These are phyloP conservation scores for Boloria selene DNA, from an alignment of 2,888 invertebrate species.

Conservation along the genomic window DNA sequence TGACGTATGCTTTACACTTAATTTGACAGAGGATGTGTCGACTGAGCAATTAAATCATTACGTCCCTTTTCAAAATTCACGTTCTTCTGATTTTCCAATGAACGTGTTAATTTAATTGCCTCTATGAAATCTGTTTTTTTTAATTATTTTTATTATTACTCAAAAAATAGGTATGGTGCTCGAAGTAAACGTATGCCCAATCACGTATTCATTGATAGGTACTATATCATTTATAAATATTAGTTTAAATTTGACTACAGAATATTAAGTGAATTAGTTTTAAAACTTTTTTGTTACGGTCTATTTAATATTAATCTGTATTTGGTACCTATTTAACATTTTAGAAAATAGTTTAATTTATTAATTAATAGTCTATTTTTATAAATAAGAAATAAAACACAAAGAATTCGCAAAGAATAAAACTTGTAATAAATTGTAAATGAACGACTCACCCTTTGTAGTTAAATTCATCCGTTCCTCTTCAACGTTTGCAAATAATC, in stretches of 20 bases:
- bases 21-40: slow-evolving; percentile 45
- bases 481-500: slow-evolving; percentile 71
- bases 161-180: background rate
- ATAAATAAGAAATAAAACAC: background rate
- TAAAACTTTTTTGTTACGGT: too few species aligned
- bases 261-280: too few species aligned
- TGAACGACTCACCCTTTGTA: slow-evolving; percentile 69
- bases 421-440: slow-evolving; percentile 17
- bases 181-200: too few species aligned
- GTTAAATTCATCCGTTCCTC: slow-evolving; percentile 81
- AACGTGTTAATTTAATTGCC: slow-evolving; percentile 16
- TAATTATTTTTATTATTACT: background rate
- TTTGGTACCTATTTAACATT: too few species aligned
- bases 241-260: too few species aligned
- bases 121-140: background rate
- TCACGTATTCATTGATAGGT: too few species aligned
- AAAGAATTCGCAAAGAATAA: slow-evolving; percentile 39
- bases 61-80: slow-evolving; percentile 16
- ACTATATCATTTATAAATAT: too few species aligned
- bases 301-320: too few species aligned
- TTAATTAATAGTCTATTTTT: too few species aligned
- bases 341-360: too few species aligned
- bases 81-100: slow-evolving; percentile 20
- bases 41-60: slow-evolving; percentile 26
- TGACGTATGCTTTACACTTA: slow-evolving; percentile 50